Evolutionary conservation across 35 echinoderm and acorn worm genomes (phyloP).

Genomic region (Stichopus chloronotus): DNA sequence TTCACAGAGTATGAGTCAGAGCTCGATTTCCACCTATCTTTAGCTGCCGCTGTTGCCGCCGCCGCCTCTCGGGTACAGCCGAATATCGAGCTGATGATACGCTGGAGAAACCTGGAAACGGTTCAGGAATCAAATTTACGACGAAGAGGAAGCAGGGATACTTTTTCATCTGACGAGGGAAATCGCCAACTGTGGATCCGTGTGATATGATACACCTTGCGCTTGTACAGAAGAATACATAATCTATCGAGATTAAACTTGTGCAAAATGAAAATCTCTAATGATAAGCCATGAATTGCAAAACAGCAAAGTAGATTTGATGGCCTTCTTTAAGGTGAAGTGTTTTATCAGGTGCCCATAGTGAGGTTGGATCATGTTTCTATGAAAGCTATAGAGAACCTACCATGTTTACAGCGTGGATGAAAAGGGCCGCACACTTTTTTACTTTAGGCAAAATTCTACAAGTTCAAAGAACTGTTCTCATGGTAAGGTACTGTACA

Average conservation of each 20-base stretch:
- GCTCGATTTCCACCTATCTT: background rate
- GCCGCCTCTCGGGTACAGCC: constrained; percentile 27
- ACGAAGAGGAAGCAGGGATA: background rate
- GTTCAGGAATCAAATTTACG: constrained; percentile 31
- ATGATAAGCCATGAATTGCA: background rate
- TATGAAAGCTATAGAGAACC: background rate
- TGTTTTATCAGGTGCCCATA: background rate
- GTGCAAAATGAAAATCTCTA: background rate
- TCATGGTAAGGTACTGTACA: background rate
- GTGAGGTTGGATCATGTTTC: background rate
- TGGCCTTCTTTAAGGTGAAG: background rate
- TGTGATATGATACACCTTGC: background rate
- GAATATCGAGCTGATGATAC: constrained; percentile 39
- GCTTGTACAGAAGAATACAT: background rate
- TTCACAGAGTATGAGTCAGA: constrained; percentile 18
- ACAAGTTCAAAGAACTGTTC: background rate
- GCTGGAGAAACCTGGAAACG: background rate
- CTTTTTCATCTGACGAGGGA: background rate
- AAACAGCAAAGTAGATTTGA: background rate
- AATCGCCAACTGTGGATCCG: background rate
- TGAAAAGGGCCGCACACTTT: background rate
- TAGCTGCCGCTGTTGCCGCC: background rate
- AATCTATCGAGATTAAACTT: background rate
- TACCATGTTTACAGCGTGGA: background rate
- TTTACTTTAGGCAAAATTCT: background rate